Base-by-base conservation (phyloP, 2,888 invertebrate species). In the Colostygia pectinataria region DNA sequence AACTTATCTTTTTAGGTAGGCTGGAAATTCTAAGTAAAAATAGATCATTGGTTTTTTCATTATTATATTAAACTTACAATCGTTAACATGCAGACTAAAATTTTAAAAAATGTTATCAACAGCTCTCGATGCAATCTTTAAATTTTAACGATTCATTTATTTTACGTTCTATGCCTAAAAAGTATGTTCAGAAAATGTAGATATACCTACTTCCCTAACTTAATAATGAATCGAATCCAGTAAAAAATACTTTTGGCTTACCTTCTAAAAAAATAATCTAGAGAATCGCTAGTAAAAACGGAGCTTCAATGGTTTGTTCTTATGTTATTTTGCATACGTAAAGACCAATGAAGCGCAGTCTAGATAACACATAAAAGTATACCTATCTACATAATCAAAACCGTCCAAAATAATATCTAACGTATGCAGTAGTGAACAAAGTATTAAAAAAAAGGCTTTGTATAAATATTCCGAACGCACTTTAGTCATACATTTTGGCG, bases 381-480 rank as follows among this genome's bases (percentile, higher is more conserved):
- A 83, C 80, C 71, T 83, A 83, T 80, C 71, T 65, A 74, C 68
- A 75, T 66, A 74, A 75, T 66, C 73, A 66, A 63, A 80, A 73
- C 86, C 87, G 87, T 87, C 87, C 87, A 84, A 53, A 43, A 48
- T 47, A 42, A 50, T n/a, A n/a, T n/a, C n/a, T n/a, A n/a, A n/a
- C n/a, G 15, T 15, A 4, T 15, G 15, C 66, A 59, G 71, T 80
- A 83, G 78, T 74, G 71, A 77, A 77, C 15, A 32, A n/a, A 5
- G 2, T 18, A 13, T 14, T 18, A 36, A 31, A 5, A 78, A 66
- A 77, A 68, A 68, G 61, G 62, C 57, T 5, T 23, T 38, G 57
- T 57, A 43, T 32, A 44, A 46, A 55, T 44, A 53, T 52, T 62
- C 56, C 27, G 54, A 61, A 55, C 39, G 54, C 50, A 38, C 28